These are phyloP conservation scores for Dryas iulia DNA, from an alignment of 1,140 invertebrate genomes.

Conservation along the genomic window DNA sequence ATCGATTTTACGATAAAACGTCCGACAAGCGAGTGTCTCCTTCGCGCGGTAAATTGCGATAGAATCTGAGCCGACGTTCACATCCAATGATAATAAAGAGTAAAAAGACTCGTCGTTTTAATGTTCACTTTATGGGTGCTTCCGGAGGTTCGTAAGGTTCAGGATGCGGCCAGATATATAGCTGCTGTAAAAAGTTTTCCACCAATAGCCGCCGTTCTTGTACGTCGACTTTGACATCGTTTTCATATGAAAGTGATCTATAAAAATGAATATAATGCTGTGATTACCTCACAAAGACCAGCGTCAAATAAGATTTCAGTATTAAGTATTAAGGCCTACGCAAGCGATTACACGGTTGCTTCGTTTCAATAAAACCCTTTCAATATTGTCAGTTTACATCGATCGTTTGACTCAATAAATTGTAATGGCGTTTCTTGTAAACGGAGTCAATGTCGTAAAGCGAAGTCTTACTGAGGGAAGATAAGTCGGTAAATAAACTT, in stretches of 20 bases:
- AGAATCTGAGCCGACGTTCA: constrained; percentile 75
- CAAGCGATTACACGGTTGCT: constrained; percentile 17
- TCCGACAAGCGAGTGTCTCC: constrained; percentile 55
- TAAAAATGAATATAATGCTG: constrained; percentile 37
- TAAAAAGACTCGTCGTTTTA: constrained; percentile 78
- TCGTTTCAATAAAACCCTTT: constrained; percentile 28
- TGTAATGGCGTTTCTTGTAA: constrained; percentile 44
- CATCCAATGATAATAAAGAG: constrained; percentile 80
- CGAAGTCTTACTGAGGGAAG: constrained; percentile 55
- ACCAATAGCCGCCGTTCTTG: constrained; percentile 46
- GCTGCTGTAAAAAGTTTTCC: constrained; percentile 54
- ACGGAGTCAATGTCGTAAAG: constrained; percentile 65
- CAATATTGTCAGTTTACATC: constrained; percentile 31
- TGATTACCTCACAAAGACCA: constrained; percentile 20
- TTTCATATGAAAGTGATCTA: constrained; percentile 40
- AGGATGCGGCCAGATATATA: constrained; percentile 63
- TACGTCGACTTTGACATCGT: constrained; percentile 36
- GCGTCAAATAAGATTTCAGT: constrained; percentile 10
- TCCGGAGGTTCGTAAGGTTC: constrained; percentile 63
- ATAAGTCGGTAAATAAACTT: constrained; percentile 71
- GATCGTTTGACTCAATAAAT: constrained; percentile 32
- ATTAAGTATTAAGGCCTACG: constrained; percentile 15
- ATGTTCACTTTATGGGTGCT: constrained; percentile 74
- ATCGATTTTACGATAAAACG: constrained; percentile 76
- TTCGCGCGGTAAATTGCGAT: constrained; percentile 64